Percentiles rank a stretch among this genome's conserved stretches.
Conservation (phyloP, 2,888 invertebrate species). For the Protodeltote pygarga region DNA sequence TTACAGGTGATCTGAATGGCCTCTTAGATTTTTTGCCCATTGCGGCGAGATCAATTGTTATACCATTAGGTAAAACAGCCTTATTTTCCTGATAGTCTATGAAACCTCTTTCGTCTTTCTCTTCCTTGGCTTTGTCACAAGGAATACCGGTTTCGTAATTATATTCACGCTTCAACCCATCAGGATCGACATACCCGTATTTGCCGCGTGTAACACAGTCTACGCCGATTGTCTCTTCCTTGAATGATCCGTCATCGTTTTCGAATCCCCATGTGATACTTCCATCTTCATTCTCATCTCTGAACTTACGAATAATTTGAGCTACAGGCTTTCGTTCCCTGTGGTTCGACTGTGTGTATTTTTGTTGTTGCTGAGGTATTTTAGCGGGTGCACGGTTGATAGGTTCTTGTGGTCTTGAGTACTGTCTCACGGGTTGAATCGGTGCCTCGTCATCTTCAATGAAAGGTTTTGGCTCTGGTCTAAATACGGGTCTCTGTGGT, state of each 20-base stretch:
- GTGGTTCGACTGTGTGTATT: constrained; percentile 72
- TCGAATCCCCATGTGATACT: constrained; percentile 96
- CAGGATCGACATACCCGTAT: constrained; percentile 95
- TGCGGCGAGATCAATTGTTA: constrained; percentile 89
- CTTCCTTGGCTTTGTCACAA: constrained; percentile 87
- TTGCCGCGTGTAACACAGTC: constrained; percentile 93
- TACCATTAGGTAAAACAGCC: constrained; percentile 90
- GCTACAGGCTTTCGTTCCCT: constrained; percentile 90
- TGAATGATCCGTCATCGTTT: constrained; percentile 95
- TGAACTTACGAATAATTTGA: constrained; percentile 90
- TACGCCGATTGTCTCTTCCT: constrained; percentile 93
- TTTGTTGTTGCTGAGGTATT: constrained; percentile 78
- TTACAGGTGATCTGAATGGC: constrained; percentile 86
- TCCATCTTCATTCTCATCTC: constrained; percentile 93
- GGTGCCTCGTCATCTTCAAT: constrained; percentile 78
- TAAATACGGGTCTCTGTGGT: constrained; percentile 84
- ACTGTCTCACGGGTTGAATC: constrained; percentile 80
- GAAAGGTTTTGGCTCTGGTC: constrained; percentile 81
- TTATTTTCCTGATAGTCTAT: constrained; percentile 92
- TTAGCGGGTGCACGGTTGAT: constrained; percentile 72
- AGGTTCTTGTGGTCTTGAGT: constrained; percentile 77
- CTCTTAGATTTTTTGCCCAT: constrained; percentile 91
- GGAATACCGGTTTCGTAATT: constrained; percentile 93
- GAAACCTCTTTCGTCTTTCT: constrained; percentile 88
- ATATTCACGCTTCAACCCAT: constrained; percentile 93